Base-by-base conservation (phyloP, 1,140 invertebrate genomes). In the Lineus longissimus region DNA sequence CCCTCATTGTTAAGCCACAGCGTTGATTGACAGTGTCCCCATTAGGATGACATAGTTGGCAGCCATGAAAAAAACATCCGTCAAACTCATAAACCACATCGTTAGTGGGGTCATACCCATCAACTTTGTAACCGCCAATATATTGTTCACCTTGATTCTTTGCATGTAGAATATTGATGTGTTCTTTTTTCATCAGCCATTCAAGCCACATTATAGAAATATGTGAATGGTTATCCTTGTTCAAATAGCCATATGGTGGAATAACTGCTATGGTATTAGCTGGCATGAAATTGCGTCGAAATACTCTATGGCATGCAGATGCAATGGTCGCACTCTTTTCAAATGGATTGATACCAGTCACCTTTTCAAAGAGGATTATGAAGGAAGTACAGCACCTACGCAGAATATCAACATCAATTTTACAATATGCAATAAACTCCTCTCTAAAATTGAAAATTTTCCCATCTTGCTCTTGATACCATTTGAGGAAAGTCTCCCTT, bases 11-110 rank as follows among this genome's bases (percentile, higher is more conserved):
- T 30, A 64, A 55, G 47, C 61, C 27, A 36, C 15, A 7, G 6
- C 63, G 43, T 41, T n/a, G 62, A 51, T 62, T 47, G 15, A 55
- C 19, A 4, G 57, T 64, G 17, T 55, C 11, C 56, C 56, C 1
- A 58, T 60, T 13, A 56, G 13, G 13, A 41, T 65, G 72, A 64
- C 72, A 75, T 13, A 23, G 22, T 2, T 40, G 61, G 66, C 72
- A 72, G 9, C 71, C 73, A 36, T 73, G 70, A 55, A 59, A 74
- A 17, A 67, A 43, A 64, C 71, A 72, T 9, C 70, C 66, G 25
- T 65, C 45, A 47, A 69, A 75, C 59, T 75, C 69, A 31, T 65
- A 70, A 1, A 51, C 64, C 4, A 51, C 63, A 7, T 36, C 15
- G 6, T 7, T 36, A 36, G 4, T 15, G 19, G 40, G 29, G 17